These are phyloP conservation scores for Monoplex corrugatus DNA, from an alignment of 2,888 invertebrate genomes.

Conservation along the genomic window DNA sequence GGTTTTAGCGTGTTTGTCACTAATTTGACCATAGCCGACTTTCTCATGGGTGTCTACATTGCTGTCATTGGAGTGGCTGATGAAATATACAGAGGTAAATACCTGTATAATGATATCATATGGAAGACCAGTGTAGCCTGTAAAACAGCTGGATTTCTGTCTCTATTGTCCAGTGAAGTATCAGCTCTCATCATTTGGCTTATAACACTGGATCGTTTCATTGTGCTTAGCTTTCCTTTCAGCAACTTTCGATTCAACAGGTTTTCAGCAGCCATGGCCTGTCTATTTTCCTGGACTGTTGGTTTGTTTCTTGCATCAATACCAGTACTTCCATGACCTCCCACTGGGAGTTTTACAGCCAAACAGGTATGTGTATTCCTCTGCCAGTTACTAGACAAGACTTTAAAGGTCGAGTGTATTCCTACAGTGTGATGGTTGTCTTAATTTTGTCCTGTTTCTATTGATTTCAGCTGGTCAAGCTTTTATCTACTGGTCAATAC, in stretches of 20 bases:
- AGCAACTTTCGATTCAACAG: background rate
- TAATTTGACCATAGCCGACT: too few species aligned
- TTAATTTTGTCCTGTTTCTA: slow-evolving; percentile 76
- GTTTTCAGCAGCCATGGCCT: background rate
- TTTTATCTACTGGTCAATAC: slow-evolving; percentile 74
- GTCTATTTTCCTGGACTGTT: background rate
- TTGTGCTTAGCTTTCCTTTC: slow-evolving; percentile 16
- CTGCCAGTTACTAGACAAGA: slow-evolving; percentile 77
- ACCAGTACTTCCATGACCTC: background rate
- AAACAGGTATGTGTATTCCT: slow-evolving; percentile 78
- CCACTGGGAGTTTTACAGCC: slow-evolving; percentile 69
- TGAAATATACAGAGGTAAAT: too few species aligned
- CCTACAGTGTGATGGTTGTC: slow-evolving; percentile 75
- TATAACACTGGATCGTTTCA: too few species aligned
- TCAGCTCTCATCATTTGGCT: too few species aligned
- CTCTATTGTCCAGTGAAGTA: too few species aligned
- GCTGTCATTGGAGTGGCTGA: too few species aligned
- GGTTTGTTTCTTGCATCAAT: background rate
- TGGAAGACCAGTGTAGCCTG: too few species aligned
- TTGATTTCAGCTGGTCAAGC: slow-evolving; percentile 75
- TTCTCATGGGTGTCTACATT: too few species aligned
- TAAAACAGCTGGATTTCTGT: too few species aligned
- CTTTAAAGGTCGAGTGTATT: slow-evolving; percentile 79
- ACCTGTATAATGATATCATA: too few species aligned
- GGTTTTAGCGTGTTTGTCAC: too few species aligned